Conservation (phyloP, 2,888 invertebrate species). For the Adela reaumurella region DNA sequence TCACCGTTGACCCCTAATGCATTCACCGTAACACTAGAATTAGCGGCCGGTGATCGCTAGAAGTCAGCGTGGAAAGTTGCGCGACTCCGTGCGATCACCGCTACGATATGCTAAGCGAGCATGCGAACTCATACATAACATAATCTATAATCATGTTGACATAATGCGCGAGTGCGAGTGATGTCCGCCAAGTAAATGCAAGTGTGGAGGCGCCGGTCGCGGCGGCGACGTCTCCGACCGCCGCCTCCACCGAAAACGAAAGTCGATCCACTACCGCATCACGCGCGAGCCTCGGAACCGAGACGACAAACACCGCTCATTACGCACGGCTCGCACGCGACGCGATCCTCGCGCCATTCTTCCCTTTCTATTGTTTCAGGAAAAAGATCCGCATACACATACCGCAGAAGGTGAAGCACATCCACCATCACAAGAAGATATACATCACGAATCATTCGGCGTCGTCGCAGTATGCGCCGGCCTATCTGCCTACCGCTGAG, state of each 20-base stretch:
- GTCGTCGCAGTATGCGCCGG: conserved; percentile 44
- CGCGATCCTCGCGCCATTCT: conserved; percentile 3
- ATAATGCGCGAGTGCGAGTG: background rate
- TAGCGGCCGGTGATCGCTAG: background rate
- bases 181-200: background rate
- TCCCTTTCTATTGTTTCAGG: conserved; percentile 40
- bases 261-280: conserved; percentile 15
- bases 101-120: background rate
- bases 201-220: background rate
- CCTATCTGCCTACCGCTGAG: conserved; percentile 40
- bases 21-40: background rate
- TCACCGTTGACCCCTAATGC: background rate
- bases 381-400: conserved; percentile 56
- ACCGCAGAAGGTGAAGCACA: conserved; percentile 54
- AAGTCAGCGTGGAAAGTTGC: background rate
- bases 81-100: background rate
- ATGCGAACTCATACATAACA: background rate
- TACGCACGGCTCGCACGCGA: conserved; percentile 24
- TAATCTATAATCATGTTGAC: background rate
- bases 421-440: conserved; percentile 53
- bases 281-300: background rate
- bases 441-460: conserved; percentile 51
- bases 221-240: conserved; percentile 17
- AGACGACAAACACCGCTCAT: conserved; percentile 16
- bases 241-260: conserved; percentile 27